phyloP scores from a whole-genome alignment of 2,888 invertebrate genomes.

The Amphipoea oculea region DNA sequence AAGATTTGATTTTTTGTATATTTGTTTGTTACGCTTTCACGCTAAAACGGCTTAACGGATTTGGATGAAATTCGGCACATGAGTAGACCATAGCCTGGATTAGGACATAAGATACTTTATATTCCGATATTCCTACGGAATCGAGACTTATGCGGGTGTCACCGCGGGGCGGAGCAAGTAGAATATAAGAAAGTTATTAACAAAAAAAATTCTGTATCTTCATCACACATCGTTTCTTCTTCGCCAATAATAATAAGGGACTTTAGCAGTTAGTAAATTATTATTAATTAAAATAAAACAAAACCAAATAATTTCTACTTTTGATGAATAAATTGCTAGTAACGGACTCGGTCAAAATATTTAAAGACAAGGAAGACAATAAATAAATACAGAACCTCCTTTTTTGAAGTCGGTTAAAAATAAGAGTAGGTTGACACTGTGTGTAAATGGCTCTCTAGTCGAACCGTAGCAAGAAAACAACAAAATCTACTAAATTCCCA shows the following conservation, averaged over 20 bases:
- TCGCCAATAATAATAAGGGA: too few relatives aligned
- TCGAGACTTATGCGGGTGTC: not conserved
- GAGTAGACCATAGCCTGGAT: not conserved
- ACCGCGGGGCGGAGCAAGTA: not conserved
- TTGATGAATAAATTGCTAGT: not conserved
- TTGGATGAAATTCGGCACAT: not conserved
- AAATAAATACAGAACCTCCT: not conserved
- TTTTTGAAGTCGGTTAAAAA: not conserved
- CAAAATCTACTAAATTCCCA: conserved; percentile 59
- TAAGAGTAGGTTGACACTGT: not conserved
- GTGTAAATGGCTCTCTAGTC: not conserved
- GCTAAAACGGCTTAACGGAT: not conserved
- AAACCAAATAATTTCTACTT: too few relatives aligned
- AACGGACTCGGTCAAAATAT: not conserved
- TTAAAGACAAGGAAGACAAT: not conserved
- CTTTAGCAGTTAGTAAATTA: too few relatives aligned
- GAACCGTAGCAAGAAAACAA: conserved; percentile 25
- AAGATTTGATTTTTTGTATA: not conserved
- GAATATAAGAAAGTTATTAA: not conserved
- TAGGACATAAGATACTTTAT: too few relatives aligned
- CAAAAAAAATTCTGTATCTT: too few relatives aligned
- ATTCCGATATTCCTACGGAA: not conserved
- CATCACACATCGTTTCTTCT: too few relatives aligned
- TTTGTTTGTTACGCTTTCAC: not conserved
- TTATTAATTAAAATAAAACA: not conserved